These are phyloP conservation scores for Upupa epops DNA, from an alignment of 2,113 vertebrate genomes.

Conservation along the genomic window DNA sequence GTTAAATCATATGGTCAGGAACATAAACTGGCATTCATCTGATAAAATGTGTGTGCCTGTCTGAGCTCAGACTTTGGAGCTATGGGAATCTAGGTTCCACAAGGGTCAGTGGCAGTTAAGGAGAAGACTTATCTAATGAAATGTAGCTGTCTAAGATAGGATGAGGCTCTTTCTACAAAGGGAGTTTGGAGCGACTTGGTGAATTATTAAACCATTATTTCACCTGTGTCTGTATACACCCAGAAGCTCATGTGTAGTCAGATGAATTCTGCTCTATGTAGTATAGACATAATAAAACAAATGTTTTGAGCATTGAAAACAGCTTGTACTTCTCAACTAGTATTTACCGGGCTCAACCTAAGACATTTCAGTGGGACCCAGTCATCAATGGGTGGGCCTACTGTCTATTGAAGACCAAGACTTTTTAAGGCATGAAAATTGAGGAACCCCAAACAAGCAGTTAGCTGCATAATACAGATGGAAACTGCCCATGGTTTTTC, in stretches of 20 bases:
- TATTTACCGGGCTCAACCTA: not conserved
- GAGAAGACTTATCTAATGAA: not conserved
- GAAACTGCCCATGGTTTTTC: not conserved
- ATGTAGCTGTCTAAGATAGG: not conserved
- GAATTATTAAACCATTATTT: not conserved
- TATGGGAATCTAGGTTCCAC: not conserved
- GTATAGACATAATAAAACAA: not conserved
- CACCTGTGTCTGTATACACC: not conserved
- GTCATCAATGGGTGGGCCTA: not conserved
- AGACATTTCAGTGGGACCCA: not conserved
- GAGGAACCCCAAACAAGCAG: not conserved
- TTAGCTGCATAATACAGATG: not conserved
- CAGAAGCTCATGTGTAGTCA: not conserved
- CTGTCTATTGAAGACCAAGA: not conserved
- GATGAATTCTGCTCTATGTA: not conserved
- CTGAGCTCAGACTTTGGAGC: not conserved
- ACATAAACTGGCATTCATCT: not conserved
- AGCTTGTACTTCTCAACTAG: not conserved
- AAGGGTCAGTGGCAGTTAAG: not conserved
- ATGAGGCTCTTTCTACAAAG: not conserved
- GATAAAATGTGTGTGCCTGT: not conserved
- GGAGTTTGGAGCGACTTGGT: not conserved
- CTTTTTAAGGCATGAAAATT: not conserved
- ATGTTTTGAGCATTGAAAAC: not conserved
- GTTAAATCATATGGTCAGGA: not conserved